Conservation (phyloP, 2,113 vertebrate genomes). For the Setophaga petechia region DNA sequence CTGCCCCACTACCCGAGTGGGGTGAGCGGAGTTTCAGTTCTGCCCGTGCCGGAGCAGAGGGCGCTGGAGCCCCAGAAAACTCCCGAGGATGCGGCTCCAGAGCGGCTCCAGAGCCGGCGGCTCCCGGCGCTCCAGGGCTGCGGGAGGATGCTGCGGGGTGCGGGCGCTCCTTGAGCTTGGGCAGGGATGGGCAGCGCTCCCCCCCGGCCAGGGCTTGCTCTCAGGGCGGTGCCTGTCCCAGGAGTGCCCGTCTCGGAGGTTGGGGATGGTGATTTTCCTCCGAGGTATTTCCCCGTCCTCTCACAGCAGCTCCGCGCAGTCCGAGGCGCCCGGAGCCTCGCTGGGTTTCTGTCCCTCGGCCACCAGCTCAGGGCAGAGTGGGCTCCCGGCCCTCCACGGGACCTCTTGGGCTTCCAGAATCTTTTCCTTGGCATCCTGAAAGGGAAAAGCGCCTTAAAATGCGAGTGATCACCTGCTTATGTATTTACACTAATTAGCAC, state of each 20-base stretch:
- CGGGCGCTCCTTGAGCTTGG: accelerated
- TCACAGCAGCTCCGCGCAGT: background rate
- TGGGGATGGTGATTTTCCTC: background rate
- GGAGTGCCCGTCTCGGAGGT: background rate
- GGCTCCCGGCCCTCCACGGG: accelerated
- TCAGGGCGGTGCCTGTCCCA: background rate
- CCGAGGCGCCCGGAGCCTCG: accelerated
- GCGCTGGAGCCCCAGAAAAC: constrained; percentile 46
- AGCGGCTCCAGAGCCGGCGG: background rate
- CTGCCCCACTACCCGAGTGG: accelerated
- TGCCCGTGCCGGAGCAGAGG: constrained; percentile 45
- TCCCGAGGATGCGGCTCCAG: background rate
- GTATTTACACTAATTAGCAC: background rate
- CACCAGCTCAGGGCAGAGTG: background rate
- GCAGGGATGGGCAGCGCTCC: accelerated
- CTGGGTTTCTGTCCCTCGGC: background rate
- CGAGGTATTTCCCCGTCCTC: background rate
- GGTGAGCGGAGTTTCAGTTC: background rate
- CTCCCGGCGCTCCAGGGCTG: accelerated
- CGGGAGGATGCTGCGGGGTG: background rate
- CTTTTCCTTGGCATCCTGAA: background rate
- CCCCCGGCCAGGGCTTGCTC: background rate
- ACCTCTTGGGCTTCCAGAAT: background rate
- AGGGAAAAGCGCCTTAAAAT: background rate
- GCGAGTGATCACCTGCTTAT: accelerated